Conservation (phyloP, 2,113 vertebrate genomes). For the Brachionichthys hirsutus region DNA sequence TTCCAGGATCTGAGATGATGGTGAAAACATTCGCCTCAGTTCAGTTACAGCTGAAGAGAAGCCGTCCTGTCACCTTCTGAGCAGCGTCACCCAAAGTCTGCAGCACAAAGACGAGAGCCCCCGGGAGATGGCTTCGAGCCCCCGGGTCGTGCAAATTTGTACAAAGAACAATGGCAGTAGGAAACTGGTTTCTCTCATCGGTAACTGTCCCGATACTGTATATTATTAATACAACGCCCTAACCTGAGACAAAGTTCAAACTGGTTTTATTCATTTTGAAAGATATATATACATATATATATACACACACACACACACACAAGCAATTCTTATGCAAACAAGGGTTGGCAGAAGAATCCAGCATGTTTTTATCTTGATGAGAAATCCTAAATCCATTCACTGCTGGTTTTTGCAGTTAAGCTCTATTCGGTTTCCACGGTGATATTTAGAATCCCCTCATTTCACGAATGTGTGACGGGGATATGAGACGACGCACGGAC, state of each 20-base stretch:
- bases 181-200: too few relatives aligned
- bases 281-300: too few relatives aligned
- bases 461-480: slow-evolving; percentile 19
- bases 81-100: slow-evolving; percentile 10
- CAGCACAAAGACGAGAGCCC: not conserved
- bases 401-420: slow-evolving; percentile 8
- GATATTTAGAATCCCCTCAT: slow-evolving; percentile 12
- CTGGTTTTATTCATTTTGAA: too few relatives aligned
- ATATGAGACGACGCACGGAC: slow-evolving; percentile 11
- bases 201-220: too few relatives aligned
- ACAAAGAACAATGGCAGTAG: too few relatives aligned
- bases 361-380: slow-evolving; percentile 1
- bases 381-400: slow-evolving; percentile 10
- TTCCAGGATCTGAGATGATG: slow-evolving; percentile 18
- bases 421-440: slow-evolving; percentile 16
- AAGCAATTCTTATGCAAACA: not conserved
- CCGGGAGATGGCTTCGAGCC: too few relatives aligned
- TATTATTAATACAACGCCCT: too few relatives aligned
- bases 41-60: slow-evolving; percentile 13
- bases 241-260: too few relatives aligned
- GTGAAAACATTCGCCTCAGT: not conserved
- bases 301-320: too few relatives aligned
- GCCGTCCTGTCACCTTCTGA: slow-evolving; percentile 20
- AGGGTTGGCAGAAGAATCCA: not conserved
- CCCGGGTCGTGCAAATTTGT: too few relatives aligned